A percentile compares a stretch with the other conserved stretches of the same genome.
These are phyloP conservation scores for Montifringilla adamsi DNA, from an alignment of 2,113 vertebrate species.

Conservation along the genomic window DNA sequence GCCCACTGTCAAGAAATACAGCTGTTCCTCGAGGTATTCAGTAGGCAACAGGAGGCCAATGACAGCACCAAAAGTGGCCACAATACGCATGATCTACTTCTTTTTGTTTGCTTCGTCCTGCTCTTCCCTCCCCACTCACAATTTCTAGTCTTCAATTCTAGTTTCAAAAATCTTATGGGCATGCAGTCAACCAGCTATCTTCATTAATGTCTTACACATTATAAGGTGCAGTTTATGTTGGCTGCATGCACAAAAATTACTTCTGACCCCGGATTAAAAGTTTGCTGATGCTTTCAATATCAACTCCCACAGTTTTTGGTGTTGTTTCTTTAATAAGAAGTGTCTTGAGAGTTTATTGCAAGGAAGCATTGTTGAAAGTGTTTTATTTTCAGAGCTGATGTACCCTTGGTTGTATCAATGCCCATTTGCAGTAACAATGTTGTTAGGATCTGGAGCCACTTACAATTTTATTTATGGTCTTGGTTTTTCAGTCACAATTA, in stretches of 20 bases:
- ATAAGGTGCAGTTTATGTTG: background rate
- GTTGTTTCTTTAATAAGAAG: background rate
- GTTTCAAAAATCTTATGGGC: background rate
- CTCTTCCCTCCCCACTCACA: background rate
- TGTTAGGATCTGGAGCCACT: conserved; percentile 45
- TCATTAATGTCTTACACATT: background rate
- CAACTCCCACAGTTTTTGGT: background rate
- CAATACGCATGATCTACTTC: background rate
- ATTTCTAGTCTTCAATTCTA: background rate
- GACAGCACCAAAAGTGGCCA: background rate
- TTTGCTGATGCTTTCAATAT: background rate
- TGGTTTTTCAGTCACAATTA: conserved; percentile 62
- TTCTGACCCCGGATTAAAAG: background rate
- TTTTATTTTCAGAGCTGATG: conserved; percentile 14
- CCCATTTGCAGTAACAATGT: conserved; percentile 6
- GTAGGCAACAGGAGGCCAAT: background rate
- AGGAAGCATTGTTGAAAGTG: background rate
- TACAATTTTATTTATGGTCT: conserved; percentile 54
- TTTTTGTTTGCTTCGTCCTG: background rate
- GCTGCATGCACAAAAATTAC: background rate
- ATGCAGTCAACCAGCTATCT: background rate
- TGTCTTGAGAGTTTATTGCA: background rate
- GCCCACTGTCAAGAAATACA: background rate
- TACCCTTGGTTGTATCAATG: background rate
- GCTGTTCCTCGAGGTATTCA: background rate